These are phyloP conservation scores for Parazoanthus swiftii DNA, from an alignment of 92 coral and sea anemone genomes.

Conservation along the genomic window DNA sequence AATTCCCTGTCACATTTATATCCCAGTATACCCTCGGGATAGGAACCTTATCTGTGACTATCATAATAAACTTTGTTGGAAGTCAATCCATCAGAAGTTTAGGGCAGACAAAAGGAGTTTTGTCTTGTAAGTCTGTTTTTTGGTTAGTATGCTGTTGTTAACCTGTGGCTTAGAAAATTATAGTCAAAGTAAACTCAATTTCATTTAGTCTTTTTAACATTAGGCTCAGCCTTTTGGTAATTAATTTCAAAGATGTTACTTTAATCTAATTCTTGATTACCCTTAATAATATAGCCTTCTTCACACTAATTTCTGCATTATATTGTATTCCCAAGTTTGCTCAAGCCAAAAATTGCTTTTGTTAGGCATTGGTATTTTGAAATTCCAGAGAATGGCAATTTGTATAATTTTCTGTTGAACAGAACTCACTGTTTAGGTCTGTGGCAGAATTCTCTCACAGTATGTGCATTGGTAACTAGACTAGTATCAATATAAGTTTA, in stretches of 20 bases:
- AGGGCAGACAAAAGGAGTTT: neutral
- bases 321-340: neutral
- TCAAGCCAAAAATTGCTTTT: neutral
- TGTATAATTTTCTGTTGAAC: too few species aligned
- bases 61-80: too few species aligned
- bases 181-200: too few species aligned
- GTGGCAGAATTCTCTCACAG: neutral
- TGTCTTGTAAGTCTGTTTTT: neutral
- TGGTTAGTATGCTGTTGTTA: too few species aligned
- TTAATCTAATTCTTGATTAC: neutral
- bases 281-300: neutral
- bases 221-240: neutral
- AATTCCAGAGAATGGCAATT: neutral
- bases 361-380: neutral
- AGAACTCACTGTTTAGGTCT: neutral
- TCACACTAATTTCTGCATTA: too few species aligned
- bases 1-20: neutral
- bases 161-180: neutral
- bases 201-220: too few species aligned
- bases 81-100: neutral
- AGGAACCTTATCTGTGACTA: too few species aligned
- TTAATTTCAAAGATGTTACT: too few species aligned
- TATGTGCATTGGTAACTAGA: too few species aligned
- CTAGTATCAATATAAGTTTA: too few species aligned
- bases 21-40: neutral